These are phyloP conservation scores for Megalopta genalis DNA, from an alignment of 1,140 invertebrate genomes.

Conservation along the genomic window DNA sequence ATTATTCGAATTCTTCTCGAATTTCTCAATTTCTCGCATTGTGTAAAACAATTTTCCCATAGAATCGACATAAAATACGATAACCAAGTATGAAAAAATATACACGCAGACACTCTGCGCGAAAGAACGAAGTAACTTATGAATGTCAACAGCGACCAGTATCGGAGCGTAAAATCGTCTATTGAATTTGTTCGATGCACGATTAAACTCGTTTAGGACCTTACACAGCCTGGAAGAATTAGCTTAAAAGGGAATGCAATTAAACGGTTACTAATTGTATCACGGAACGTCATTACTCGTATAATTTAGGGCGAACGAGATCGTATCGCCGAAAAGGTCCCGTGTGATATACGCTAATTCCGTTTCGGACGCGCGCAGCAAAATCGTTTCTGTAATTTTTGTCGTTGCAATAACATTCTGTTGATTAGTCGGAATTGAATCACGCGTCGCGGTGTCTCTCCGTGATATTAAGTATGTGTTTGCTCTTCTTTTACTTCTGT, in stretches of 20 bases:
- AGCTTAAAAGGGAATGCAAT: conserved; percentile 15
- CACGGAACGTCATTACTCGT: conserved; percentile 24
- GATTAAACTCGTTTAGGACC: conserved; percentile 1
- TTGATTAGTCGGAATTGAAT: background rate
- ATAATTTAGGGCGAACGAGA: conserved; percentile 5
- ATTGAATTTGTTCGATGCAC: background rate
- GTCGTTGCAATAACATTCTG: background rate
- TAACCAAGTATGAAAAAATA: background rate
- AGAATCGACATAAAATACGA: background rate
- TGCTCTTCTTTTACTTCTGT: background rate
- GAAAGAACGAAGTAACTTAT: conserved; percentile 22
- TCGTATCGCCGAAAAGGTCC: background rate
- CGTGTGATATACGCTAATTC: conserved; percentile 12
- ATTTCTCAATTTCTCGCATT: too few species aligned
- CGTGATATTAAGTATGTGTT: background rate
- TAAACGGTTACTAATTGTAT: conserved; percentile 32
- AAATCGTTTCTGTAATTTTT: background rate
- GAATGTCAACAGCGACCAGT: background rate
- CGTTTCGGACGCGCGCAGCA: background rate
- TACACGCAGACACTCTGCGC: background rate
- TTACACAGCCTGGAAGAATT: background rate
- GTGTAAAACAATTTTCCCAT: too few species aligned
- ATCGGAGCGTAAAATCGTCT: conserved; percentile 4
- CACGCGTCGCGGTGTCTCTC: background rate
- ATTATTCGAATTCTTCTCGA: too few species aligned